phyloP scores from a whole-genome alignment of 1,140 invertebrate species.

The Gryllus bimaculatus region DNA sequence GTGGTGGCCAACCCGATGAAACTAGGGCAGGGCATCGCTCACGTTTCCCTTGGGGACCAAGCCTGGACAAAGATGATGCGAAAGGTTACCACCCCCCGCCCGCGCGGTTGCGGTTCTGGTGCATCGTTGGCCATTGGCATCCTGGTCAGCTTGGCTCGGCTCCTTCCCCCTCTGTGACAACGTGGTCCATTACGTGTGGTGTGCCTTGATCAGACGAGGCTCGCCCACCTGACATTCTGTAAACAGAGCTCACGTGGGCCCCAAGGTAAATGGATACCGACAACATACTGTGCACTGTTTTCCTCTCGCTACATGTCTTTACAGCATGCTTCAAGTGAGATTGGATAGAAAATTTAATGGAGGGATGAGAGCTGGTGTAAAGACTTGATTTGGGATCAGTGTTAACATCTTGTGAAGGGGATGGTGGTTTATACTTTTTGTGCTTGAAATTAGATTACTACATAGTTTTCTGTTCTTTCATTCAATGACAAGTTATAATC shows the following conservation, averaged over 20 bases:
- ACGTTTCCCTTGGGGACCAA: constrained; percentile 19
- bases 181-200: constrained; percentile 7
- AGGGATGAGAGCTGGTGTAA: neutral
- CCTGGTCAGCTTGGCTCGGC: constrained; percentile 15
- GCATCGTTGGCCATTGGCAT: constrained; percentile 19
- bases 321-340: constrained; percentile 3
- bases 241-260: constrained; percentile 17
- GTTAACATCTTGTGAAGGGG: neutral
- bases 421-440: neutral
- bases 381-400: constrained; percentile 4
- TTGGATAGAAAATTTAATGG: neutral
- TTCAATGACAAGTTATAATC: neutral
- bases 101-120: constrained; percentile 12
- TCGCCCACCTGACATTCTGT: constrained; percentile 19
- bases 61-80: constrained; percentile 16
- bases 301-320: constrained; percentile 16
- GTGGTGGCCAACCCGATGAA: constrained; percentile 18
- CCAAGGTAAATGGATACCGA: constrained; percentile 23
- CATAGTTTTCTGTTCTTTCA: neutral
- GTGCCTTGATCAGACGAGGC: constrained; percentile 18
- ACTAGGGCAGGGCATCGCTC: constrained; percentile 18
- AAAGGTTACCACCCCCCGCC: constrained; percentile 13
- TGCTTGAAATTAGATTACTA: constrained; percentile 1
- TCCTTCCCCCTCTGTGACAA: constrained; percentile 18
- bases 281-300: constrained; percentile 20